A percentile compares a stretch with the other conserved stretches of the same genome.
Conservation (phyloP, 2,797 vertebrate genomes). For the Valencia hispanica region DNA sequence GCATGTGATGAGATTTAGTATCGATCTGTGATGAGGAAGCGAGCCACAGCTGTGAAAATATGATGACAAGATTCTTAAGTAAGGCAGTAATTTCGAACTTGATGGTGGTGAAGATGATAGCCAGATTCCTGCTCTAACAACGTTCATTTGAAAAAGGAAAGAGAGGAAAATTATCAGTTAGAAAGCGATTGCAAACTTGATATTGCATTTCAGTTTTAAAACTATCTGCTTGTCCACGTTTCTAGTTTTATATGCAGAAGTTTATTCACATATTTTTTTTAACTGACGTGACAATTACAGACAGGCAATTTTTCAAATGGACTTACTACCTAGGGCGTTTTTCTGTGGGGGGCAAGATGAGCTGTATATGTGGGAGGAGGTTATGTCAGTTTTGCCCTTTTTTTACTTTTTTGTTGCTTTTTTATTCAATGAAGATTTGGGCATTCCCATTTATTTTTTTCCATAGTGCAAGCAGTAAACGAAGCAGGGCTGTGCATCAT, state of each 20-base stretch:
- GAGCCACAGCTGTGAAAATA: conserved; percentile 6
- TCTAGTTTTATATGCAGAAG: background rate
- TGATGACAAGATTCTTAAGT: conserved; percentile 9
- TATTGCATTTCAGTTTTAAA: background rate
- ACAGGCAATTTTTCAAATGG: background rate
- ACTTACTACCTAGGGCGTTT: background rate
- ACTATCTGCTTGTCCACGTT: background rate
- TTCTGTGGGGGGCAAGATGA: too few relatives aligned
- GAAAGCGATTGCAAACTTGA: background rate
- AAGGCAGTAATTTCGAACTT: background rate
- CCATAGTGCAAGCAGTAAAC: background rate
- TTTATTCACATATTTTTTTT: background rate
- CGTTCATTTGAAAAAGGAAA: background rate
- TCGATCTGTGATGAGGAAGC: conserved; percentile 9
- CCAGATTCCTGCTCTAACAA: background rate
- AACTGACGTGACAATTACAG: background rate
- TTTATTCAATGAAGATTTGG: background rate
- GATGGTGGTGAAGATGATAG: background rate
- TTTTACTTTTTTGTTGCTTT: background rate
- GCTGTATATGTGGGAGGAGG: background rate
- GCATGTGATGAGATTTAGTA: conserved; percentile 20
- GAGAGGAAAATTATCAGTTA: background rate
- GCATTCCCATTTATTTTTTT: background rate
- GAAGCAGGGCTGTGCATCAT: background rate
- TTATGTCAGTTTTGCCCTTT: background rate